Percentiles rank a stretch among this genome's conserved stretches.
These are phyloP conservation scores for Bufotes viridis DNA, from an alignment of 2,797 vertebrate species.

Conservation along the genomic window DNA sequence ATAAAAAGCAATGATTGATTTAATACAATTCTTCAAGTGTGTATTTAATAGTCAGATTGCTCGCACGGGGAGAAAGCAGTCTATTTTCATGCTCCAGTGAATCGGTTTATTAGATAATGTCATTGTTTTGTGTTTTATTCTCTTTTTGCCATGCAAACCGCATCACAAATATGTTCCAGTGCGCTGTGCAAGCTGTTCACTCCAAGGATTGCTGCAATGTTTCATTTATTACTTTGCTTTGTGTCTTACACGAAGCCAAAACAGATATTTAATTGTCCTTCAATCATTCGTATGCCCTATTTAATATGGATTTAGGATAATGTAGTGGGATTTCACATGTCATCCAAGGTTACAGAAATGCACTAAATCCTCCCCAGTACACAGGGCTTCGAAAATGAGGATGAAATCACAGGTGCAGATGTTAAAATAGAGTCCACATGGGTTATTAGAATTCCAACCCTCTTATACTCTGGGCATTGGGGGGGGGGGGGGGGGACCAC, in stretches of 20 bases:
- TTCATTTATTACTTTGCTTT: conserved; percentile 48
- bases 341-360: conserved; percentile 49
- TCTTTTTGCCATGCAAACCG: conserved; percentile 32
- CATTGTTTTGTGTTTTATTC: conserved; percentile 37
- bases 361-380: conserved; percentile 30
- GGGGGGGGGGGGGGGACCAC: too few relatives aligned
- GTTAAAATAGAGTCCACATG: conserved; percentile 34
- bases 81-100: conserved; percentile 31
- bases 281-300: conserved; percentile 45
- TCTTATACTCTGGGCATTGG: conserved; percentile 3
- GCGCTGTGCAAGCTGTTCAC: conserved; percentile 40
- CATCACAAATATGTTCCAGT: conserved; percentile 47
- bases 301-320: conserved; percentile 48
- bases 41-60: conserved; percentile 30
- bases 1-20: conserved; percentile 48
- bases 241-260: conserved; percentile 40
- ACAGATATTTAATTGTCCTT: conserved; percentile 41
- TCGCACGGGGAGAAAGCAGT: conserved; percentile 18
- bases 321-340: conserved; percentile 41
- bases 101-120: conserved; percentile 44
- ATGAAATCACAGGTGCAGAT: conserved; percentile 50
- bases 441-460: conserved; percentile 31
- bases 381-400: conserved; percentile 25
- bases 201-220: conserved; percentile 34
- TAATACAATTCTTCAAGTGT: conserved; percentile 21